phyloP scores from a whole-genome alignment of 2,797 vertebrate genomes.

The Myotis findleyi region DNA sequence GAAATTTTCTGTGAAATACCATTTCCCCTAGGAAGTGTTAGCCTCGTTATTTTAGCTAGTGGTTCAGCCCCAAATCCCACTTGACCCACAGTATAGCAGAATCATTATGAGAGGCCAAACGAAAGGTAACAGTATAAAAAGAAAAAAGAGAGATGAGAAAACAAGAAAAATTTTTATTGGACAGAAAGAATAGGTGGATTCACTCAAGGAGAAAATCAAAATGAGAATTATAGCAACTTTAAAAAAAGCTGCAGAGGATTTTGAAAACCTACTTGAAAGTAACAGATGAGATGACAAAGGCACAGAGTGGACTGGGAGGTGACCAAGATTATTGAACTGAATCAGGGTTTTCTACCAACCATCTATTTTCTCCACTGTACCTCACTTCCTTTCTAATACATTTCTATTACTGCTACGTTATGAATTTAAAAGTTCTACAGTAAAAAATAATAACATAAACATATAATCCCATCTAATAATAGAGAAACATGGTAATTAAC shows the following conservation, averaged over 20 bases:
- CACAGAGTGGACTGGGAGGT: neutral
- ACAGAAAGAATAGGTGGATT: neutral
- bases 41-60: neutral
- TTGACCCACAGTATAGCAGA: neutral
- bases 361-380: neutral
- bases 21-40: neutral
- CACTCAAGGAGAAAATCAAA: slow-evolving; percentile 14
- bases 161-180: neutral
- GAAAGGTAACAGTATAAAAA: neutral
- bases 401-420: neutral
- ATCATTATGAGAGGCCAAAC: neutral
- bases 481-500: too few relatives aligned
- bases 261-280: neutral
- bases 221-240: neutral
- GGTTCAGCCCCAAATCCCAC: neutral
- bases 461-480: neutral
- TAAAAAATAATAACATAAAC: slow-evolving; percentile 1
- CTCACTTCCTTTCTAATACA: neutral
- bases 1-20: neutral
- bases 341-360: neutral
- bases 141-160: neutral
- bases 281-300: neutral
- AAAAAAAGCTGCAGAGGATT: neutral
- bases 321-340: neutral
- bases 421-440: neutral